Conservation (phyloP, 1,140 invertebrate species). For the Alviniconcha marisindica region DNA sequence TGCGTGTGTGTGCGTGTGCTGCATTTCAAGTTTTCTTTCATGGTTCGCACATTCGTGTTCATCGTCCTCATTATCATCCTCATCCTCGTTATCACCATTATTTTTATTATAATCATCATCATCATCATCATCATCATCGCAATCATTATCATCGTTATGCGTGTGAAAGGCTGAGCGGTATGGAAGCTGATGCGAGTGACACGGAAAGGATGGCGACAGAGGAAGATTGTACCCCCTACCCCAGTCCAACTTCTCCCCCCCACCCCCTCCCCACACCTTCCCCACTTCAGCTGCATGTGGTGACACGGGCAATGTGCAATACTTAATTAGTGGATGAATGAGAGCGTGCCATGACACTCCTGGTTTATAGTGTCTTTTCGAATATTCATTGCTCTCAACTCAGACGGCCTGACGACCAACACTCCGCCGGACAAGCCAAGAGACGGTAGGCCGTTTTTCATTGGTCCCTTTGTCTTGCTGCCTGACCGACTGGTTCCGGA, state of each 20-base stretch:
- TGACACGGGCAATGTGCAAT: constrained; percentile 50
- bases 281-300: not conserved
- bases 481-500: not conserved
- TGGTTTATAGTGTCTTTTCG: constrained; percentile 84
- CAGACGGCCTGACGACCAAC: constrained; percentile 79
- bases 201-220: not conserved
- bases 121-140: not conserved
- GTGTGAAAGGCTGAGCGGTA: constrained; percentile 41
- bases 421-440: constrained; percentile 36
- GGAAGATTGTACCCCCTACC: not conserved
- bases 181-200: not conserved
- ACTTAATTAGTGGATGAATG: constrained; percentile 34
- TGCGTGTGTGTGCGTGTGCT: not conserved
- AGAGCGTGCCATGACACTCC: constrained; percentile 31
- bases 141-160: not conserved
- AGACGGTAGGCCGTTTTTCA: constrained; percentile 38
- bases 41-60: too few relatives aligned
- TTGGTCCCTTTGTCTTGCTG: constrained; percentile 35
- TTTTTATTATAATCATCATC: too few relatives aligned
- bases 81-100: too few relatives aligned
- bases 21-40: not conserved
- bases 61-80: not conserved
- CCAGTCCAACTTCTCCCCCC: not conserved
- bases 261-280: not conserved
- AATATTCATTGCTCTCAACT: constrained; percentile 88